Conservation (phyloP, 2,888 invertebrate species). For the Laspeyria flexula region DNA sequence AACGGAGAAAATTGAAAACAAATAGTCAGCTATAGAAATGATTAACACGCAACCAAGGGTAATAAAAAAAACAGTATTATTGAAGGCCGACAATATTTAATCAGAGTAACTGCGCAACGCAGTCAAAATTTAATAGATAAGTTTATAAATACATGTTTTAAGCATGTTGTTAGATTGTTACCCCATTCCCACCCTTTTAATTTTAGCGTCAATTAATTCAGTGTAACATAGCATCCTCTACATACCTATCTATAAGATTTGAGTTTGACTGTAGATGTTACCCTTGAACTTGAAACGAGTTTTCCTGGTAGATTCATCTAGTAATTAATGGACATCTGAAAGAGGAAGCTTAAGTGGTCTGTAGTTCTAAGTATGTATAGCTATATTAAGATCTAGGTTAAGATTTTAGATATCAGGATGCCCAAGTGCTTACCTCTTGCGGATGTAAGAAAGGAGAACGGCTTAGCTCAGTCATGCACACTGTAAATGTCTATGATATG, state of each 20-base stretch:
- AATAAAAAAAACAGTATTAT: neutral
- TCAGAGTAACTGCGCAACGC: neutral
- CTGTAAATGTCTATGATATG: neutral
- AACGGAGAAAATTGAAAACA: no score
- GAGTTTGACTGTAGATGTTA: conserved; percentile 11
- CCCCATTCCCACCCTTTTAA: conserved; percentile 23
- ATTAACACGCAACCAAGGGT: no score
- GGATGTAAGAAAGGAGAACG: conserved; percentile 17
- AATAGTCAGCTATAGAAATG: no score
- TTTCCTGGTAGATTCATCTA: conserved; percentile 3
- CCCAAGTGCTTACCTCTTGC: conserved; percentile 26
- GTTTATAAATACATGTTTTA: no score
- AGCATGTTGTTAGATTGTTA: neutral
- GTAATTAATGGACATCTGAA: conserved; percentile 26
- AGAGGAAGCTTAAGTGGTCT: conserved; percentile 21
- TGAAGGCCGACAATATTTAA: neutral
- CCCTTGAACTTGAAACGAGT: conserved; percentile 1
- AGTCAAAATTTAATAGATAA: neutral
- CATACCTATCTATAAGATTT: conserved; percentile 45
- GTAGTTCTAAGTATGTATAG: conserved; percentile 29
- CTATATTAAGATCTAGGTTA: conserved; percentile 23
- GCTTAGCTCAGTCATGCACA: conserved; percentile 7
- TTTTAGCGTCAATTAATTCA: conserved; percentile 55
- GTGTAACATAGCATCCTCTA: conserved; percentile 49
- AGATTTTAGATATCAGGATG: conserved; percentile 31